A percentile compares a stretch with the other conserved stretches of the same genome.
phyloP scores from a whole-genome alignment of 2,888 invertebrate genomes.

The Spisula subtruncata region DNA sequence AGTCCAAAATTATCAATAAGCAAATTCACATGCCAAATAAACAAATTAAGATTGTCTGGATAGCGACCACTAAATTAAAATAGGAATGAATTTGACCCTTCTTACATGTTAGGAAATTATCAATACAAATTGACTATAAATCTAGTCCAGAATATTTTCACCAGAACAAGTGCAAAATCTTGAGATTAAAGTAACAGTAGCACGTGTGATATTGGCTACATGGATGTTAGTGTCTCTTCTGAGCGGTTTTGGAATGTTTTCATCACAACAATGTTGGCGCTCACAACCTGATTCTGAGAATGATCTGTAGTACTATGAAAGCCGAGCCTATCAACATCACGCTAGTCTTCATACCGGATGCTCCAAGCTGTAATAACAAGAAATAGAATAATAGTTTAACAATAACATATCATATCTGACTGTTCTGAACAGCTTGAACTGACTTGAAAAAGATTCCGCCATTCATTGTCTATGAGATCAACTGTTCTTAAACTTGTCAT shows the following conservation, averaged over 20 bases:
- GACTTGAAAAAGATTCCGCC: too few relatives aligned
- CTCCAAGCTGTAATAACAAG: conserved; percentile 76
- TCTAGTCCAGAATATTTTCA: background rate
- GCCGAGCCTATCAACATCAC: conserved; percentile 53
- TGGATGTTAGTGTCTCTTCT: background rate
- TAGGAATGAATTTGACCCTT: too few relatives aligned
- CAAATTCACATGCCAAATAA: too few relatives aligned
- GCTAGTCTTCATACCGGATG: conserved; percentile 62
- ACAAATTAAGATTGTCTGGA: too few relatives aligned
- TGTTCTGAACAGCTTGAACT: too few relatives aligned
- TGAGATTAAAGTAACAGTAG: background rate
- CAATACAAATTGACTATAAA: background rate
- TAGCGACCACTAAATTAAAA: too few relatives aligned
- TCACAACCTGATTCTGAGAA: conserved; percentile 20
- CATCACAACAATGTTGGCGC: background rate
- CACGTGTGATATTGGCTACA: background rate
- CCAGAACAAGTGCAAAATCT: background rate
- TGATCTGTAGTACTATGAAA: conserved; percentile 46
- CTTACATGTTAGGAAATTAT: background rate
- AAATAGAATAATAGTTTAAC: background rate
- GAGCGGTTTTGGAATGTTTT: background rate
- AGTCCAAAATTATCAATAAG: too few relatives aligned
- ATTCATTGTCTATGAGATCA: too few relatives aligned
- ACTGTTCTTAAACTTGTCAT: too few relatives aligned
- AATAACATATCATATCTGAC: background rate